These are phyloP conservation scores for Bombus sylvicola DNA, from an alignment of 1,140 invertebrate genomes.

Conservation along the genomic window DNA sequence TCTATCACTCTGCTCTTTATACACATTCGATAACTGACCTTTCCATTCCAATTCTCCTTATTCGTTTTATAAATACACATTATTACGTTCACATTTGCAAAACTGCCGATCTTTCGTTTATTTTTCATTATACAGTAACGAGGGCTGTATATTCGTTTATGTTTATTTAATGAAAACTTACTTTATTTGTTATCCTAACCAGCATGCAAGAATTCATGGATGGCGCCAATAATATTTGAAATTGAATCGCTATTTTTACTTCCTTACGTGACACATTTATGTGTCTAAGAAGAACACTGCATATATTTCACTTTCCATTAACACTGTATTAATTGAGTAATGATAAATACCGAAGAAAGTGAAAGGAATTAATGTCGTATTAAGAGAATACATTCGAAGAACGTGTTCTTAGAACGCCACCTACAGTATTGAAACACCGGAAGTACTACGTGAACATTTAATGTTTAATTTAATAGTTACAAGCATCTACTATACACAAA, in stretches of 20 bases:
- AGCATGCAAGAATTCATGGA: neutral
- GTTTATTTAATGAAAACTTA: neutral
- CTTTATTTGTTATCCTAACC: neutral
- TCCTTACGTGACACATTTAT: neutral
- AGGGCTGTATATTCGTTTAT: neutral
- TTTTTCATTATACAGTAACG: neutral
- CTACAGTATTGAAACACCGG: neutral
- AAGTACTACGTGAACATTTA: conserved; percentile 6
- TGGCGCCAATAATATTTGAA: neutral
- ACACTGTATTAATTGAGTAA: neutral
- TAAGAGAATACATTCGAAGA: neutral
- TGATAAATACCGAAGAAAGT: neutral
- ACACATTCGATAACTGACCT: neutral
- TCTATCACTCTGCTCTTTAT: too few relatives aligned
- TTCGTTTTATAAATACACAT: neutral
- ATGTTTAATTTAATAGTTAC: neutral
- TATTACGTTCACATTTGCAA: neutral
- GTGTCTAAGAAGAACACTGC: neutral
- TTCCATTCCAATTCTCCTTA: neutral
- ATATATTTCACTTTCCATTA: neutral
- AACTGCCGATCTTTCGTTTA: neutral
- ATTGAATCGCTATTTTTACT: neutral
- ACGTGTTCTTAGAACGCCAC: neutral
- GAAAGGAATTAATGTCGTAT: neutral
- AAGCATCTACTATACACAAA: neutral